Evolutionary conservation across 2,888 invertebrate species (phyloP), one percentile per base, ranked within the genome.

Genomic region (Sinopyrophorus schimmeli): DNA sequence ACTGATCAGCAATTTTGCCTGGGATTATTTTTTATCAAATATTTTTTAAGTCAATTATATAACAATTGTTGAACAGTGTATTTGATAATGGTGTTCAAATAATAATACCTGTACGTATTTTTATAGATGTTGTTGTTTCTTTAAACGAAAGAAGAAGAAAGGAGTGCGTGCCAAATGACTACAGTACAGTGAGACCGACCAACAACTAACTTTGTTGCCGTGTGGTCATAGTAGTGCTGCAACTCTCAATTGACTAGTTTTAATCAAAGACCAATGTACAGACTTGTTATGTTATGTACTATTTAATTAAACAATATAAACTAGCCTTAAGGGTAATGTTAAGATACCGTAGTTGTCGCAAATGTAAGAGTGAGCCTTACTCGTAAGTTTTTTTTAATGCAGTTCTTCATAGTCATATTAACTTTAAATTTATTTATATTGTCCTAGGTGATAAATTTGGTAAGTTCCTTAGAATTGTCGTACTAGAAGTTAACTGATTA

Each of bases 61-160:
- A n/a, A n/a, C n/a, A n/a, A n/a, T n/a, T n/a, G n/a, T n/a, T n/a
- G n/a, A n/a, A n/a, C n/a, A n/a, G n/a, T n/a, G n/a, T n/a, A n/a
- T n/a, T n/a, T n/a, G n/a, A n/a, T n/a, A n/a, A n/a, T n/a, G n/a
- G n/a, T n/a, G n/a, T n/a, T n/a, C n/a, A n/a, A n/a, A n/a, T n/a
- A n/a, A n/a, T n/a, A n/a, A n/a, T n/a, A n/a, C n/a, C n/a, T n/a
- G 6, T 4, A 18, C 6, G 18, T 18, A 18, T 18, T 82, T 83
- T 73, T 79, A n/a, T n/a, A 95, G 95, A 81, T 96, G 96, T 83
- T 97, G 97, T 80, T 97, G 95, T 80, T 97, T 96, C 86, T 93
- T 94, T 84, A 93, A 94, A 79, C 88, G 94, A 77, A 95, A 94
- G 90, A 95, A 95, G 91, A 96, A 96, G 88, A 94, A 95, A 86